Conservation (phyloP, 64 coral and sea anemone genomes). For the Stylophora pistillata region DNA sequence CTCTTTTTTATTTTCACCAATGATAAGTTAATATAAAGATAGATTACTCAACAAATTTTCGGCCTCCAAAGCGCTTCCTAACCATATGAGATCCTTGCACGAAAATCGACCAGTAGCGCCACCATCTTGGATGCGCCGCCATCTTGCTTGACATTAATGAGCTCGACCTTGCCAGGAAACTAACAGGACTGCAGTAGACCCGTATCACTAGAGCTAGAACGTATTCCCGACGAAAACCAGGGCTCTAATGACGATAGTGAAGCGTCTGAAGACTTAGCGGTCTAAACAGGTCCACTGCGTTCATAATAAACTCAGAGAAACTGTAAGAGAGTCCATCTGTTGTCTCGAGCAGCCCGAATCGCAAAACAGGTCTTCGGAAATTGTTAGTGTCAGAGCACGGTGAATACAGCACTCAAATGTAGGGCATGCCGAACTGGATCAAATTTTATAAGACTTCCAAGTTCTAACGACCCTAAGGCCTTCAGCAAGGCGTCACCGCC, state of each 20-base stretch:
- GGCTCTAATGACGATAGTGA: slow-evolving; percentile 10
- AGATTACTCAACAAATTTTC: too few relatives aligned
- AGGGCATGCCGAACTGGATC: too few relatives aligned
- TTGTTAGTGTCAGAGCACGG: too few relatives aligned
- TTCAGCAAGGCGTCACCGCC: too few relatives aligned
- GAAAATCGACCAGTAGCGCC: not conserved
- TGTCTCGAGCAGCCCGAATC: not conserved
- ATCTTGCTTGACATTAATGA: slow-evolving; percentile 4
- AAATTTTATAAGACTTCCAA: too few relatives aligned
- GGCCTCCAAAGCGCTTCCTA: too few relatives aligned
- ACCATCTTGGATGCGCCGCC: too few relatives aligned
- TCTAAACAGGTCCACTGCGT: not conserved
- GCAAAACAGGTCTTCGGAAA: slow-evolving; percentile 8
- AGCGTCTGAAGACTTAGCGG: not conserved
- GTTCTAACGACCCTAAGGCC: too few relatives aligned
- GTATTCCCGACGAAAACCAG: not conserved
- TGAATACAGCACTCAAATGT: too few relatives aligned
- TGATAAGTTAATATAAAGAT: too few relatives aligned
- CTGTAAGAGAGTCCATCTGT: not conserved
- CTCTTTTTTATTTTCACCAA: too few relatives aligned
- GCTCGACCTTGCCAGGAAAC: not conserved
- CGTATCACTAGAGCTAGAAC: slow-evolving; percentile 9
- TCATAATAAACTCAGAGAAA: not conserved
- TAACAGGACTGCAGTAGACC: not conserved
- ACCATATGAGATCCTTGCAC: too few relatives aligned